Base-by-base conservation (phyloP, 2,888 invertebrate species). In the Drepanosiphum platanoidis region DNA sequence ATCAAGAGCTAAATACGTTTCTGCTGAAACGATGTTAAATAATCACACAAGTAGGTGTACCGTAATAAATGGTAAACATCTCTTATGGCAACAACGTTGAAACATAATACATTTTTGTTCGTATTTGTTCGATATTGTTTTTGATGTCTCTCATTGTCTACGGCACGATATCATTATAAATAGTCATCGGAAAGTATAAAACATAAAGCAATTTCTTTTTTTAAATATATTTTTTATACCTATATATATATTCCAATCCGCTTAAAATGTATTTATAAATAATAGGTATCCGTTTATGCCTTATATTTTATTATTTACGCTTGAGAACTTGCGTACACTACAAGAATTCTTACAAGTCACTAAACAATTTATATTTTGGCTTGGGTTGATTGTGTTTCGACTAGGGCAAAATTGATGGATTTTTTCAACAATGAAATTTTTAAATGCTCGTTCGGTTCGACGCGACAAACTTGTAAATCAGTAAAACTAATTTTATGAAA, bases 181-280 rank as follows among this genome's bases (percentile, higher is more conserved):
- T 27, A n/a, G 7, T 61, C 22, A n/a, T n/a, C 22, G 7, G 18
- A 9, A 58, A 27, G 27, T 27, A 61, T n/a, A n/a, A n/a, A 27
- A 61, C 9, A n/a, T 5, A 27, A 61, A 27, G 9, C 7, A 27
- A 9, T 61, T 61, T 61, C 3, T 15, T 61, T 61, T 27, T 61
- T 61, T 61, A 9, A 42, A 42, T 42, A 42, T 42, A 11, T 42
- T 42, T 42, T 42, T 42, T 11, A 42, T 42, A 42, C 42, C 11
- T 5, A 42, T 42, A n/a, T n/a, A n/a, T n/a, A 5, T 22, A 52
- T 52, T 52, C 52, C n/a, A 61, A 27, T 27, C 61, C 9, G 27
- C 61, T 61, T 27, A 61, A 27, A 61, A 27, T n/a, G 61, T 61
- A 61, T 61, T 61, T n/a, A n/a, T 61, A 61, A 61, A 22, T 61